Evolutionary conservation across 2,888 invertebrate species (phyloP).

Genomic region (Abrostola triplasia): DNA sequence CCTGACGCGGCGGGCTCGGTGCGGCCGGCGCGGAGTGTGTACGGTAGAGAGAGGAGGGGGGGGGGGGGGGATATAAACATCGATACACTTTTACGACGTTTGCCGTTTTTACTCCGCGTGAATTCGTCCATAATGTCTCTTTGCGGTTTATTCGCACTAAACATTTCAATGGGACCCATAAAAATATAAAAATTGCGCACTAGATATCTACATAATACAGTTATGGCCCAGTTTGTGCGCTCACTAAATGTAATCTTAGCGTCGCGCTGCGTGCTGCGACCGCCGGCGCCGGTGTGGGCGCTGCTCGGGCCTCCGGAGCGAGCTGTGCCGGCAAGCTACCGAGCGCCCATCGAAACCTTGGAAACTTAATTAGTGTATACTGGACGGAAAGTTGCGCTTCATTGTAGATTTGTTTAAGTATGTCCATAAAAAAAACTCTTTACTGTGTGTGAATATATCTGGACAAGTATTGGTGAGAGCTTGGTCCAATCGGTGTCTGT

Average conservation of each 20-base stretch:
- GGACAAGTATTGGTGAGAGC: too few species aligned
- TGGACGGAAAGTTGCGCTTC: too few species aligned
- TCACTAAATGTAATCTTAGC: slow-evolving; percentile 27
- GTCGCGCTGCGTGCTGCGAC: neutral
- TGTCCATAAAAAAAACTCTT: too few species aligned
- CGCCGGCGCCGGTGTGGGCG: neutral
- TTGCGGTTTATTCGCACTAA: slow-evolving; percentile 35
- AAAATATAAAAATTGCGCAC: slow-evolving; percentile 31
- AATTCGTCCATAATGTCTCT: slow-evolving; percentile 26
- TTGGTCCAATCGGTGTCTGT: too few species aligned
- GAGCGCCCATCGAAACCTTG: neutral
- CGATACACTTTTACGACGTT: slow-evolving; percentile 36
- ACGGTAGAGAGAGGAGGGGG: neutral
- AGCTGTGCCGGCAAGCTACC: neutral
- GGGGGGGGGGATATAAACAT: slow-evolving; percentile 1
- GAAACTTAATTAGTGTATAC: too few species aligned
- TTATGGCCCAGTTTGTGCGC: slow-evolving; percentile 25
- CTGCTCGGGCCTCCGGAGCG: too few species aligned
- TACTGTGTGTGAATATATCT: too few species aligned
- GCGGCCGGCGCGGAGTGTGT: neutral
- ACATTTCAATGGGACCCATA: slow-evolving; percentile 24
- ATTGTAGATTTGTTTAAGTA: too few species aligned
- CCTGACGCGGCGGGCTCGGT: too few species aligned
- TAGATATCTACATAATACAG: slow-evolving; percentile 34
- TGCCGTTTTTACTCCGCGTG: slow-evolving; percentile 5